Evolutionary conservation across 2,888 invertebrate genomes (phyloP), one percentile per base, ranked within the genome.

Genomic region (Gastrophysa polygoni): DNA sequence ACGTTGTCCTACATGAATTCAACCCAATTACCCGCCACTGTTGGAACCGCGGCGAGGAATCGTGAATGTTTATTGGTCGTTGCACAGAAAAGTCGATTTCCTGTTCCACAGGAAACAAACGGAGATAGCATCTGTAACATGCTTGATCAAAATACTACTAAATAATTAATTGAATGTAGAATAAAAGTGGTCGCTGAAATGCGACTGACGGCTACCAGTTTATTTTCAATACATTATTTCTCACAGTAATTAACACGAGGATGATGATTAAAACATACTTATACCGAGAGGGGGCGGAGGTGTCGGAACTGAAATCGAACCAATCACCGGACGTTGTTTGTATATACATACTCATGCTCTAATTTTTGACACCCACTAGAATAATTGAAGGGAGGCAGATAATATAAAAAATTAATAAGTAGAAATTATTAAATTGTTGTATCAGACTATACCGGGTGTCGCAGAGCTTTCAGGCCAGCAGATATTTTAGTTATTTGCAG

Each of bases 41-140:
- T 34, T 10, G n/a, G 49, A 17, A 17, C 24, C 51, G 38, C 59
- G 48, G 56, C 38, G 46, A 54, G 21, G n/a, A n/a, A 48, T 16
- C n/a, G 46, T 46, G 59, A 63, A 55, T 60, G 57, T 64, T 66
- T 68, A 62, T 68, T 62, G 68, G 66, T 64, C 59, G 64, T 57
- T 47, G 63, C 55, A 68, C 62, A 64, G 67, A 70, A 71, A 70
- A 73, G 68, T 66, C 71, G 76, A 76, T 76, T 75, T 77, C 75
- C 77, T 73, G 71, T 73, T 63, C 61, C 71, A 73, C 77, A 73
- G 76, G 74, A 77, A 77, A 75, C 71, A 68, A 62, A 66, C 60
- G 64, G 60, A 68, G 75, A 75, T 77, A 74, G 60, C 66, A 75
- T 74, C 75, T 68, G 52, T 48, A 65, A 71, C 68, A 71, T 66